Evolutionary conservation across 1,140 invertebrate genomes (phyloP), one percentile per base, ranked within the genome.

Genomic region (Phymastichus coffea): DNA sequence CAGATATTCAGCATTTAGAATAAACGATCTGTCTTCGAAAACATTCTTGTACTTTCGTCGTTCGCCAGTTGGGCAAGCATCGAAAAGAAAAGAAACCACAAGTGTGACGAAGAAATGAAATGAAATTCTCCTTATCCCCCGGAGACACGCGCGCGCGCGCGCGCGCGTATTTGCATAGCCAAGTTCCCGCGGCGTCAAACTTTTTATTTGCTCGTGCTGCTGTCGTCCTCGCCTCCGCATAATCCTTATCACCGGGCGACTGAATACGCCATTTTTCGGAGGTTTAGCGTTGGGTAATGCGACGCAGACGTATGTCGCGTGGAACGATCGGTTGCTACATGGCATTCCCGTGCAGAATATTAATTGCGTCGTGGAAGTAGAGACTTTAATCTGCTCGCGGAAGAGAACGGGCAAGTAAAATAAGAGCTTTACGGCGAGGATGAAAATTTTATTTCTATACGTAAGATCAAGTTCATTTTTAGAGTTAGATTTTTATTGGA

Each of bases 291-390:
- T 30, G 48, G 12, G 41, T 52, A 52, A 52, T 59, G 25, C 43
- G 57, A 53, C 51, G 35, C 3, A 22, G 23, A 53, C 25, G 14
- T 23, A 53, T 53, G 33, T 71, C 73, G 66, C 69, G 51, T 51
- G 61, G 66, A 65, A 59, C 63, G 70, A 74, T 75, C 73, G 68
- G 67, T 62, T 64, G n/a, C n/a, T n/a, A n/a, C n/a, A n/a, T n/a
- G 63, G 65, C 66, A 64, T 64, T 70, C 63, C 66, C 64, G 63
- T 65, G 63, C 60, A 69, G 73, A 69, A 75, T 76, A 76, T 76
- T 76, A 77, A 77, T 76, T 73, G 70, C 64, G 44, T 63, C 48
- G 64, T 48, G 56, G 52, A 57, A 53, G 64, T 63, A 4, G 30
- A 22, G 41, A 46, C 22, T 46, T 59, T 51, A 59, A 52, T 59